Conservation (phyloP, 92 coral and sea anemone species). For the Epizoanthus fatuus region DNA sequence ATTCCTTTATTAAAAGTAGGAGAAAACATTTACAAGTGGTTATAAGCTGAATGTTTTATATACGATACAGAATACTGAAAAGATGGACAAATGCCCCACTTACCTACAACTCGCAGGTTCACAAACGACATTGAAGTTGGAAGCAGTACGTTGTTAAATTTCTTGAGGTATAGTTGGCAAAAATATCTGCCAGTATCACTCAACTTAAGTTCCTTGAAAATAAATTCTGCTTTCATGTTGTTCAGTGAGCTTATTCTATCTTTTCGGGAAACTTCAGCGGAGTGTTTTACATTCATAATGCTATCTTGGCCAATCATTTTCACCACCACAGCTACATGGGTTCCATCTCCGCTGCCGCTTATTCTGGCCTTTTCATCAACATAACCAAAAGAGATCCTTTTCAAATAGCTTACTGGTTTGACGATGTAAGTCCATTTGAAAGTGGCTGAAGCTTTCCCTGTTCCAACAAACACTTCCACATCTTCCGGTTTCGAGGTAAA, state of each 20-base stretch:
- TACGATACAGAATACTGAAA: too few species aligned
- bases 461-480: background rate
- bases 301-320: background rate
- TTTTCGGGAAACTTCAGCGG: background rate
- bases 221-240: background rate
- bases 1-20: too few species aligned
- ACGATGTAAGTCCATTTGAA: conserved; percentile 31
- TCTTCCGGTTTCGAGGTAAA: conserved; percentile 32
- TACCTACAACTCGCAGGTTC: too few species aligned
- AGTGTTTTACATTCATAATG: background rate
- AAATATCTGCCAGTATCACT: background rate
- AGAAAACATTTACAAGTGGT: too few species aligned
- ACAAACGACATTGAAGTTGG: too few species aligned
- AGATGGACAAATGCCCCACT: too few species aligned
- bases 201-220: background rate
- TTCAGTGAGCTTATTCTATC: background rate
- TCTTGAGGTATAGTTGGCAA: background rate
- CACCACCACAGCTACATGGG: conserved; percentile 2
- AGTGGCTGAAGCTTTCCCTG: conserved; percentile 21
- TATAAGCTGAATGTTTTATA: too few species aligned
- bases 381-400: conserved; percentile 20
- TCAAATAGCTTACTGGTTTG: background rate
- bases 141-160: too few species aligned
- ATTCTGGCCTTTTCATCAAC: background rate
- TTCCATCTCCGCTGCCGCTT: too few species aligned